These are phyloP conservation scores for Athene cunicularia DNA, from an alignment of 2,113 vertebrate genomes.

Conservation along the genomic window DNA sequence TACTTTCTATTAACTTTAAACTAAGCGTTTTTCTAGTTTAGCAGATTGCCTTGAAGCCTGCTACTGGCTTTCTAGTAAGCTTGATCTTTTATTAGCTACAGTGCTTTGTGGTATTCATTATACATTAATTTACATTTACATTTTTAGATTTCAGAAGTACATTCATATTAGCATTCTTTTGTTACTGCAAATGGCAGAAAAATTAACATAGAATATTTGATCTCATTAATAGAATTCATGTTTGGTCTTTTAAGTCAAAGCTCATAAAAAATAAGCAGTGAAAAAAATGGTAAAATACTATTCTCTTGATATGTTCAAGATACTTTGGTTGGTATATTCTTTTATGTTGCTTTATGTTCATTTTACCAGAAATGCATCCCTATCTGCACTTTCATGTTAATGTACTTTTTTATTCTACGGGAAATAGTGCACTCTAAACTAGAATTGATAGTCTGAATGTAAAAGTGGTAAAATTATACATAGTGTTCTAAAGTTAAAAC, in stretches of 20 bases:
- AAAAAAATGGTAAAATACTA: not conserved
- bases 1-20: constrained; percentile 24
- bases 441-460: not conserved
- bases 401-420: not conserved
- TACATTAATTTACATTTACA: constrained; percentile 11
- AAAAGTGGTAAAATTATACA: not conserved
- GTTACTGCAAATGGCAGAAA: constrained; percentile 34
- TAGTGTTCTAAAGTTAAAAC: not conserved
- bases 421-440: not conserved
- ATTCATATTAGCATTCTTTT: constrained; percentile 55
- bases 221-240: constrained; percentile 50
- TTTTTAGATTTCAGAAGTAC: constrained; percentile 51
- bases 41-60: constrained; percentile 20
- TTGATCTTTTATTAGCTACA: constrained; percentile 56
- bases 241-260: constrained; percentile 34
- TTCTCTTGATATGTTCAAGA: not conserved
- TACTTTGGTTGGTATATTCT: not conserved
- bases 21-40: constrained; percentile 4
- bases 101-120: constrained; percentile 17
- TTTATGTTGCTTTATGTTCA: constrained; percentile 18
- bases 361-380: constrained; percentile 26
- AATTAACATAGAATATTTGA: constrained; percentile 60
- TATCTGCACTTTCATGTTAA: not conserved
- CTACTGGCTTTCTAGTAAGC: constrained; percentile 20
- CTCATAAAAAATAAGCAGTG: not conserved